phyloP scores from a whole-genome alignment of 2,113 vertebrate species.

The Camelus dromedarius region DNA sequence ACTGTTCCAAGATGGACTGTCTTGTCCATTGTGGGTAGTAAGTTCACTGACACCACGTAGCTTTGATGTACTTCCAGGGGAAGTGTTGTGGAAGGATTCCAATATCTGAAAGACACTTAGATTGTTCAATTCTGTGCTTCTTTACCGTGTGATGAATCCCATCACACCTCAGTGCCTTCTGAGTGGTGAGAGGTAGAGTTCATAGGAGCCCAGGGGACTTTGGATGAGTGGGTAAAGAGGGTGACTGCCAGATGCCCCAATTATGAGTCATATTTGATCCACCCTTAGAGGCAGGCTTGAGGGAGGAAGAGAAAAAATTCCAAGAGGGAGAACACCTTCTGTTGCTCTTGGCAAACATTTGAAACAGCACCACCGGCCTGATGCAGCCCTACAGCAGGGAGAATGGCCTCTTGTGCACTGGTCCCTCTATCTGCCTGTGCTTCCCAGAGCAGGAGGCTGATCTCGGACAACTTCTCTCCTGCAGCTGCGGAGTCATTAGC shows the following conservation, averaged over 20 bases:
- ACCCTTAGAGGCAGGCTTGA: background rate
- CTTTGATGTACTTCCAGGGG: background rate
- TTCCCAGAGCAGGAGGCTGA: background rate
- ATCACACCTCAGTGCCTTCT: background rate
- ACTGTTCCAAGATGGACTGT: background rate
- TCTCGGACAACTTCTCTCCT: background rate
- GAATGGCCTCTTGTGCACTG: no score
- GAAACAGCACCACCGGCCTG: background rate
- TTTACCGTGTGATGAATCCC: background rate
- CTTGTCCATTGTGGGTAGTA: background rate
- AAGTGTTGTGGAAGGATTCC: background rate
- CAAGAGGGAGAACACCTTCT: slow-evolving; percentile 50
- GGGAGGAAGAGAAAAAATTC: background rate
- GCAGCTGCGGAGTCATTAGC: background rate
- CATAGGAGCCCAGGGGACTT: background rate
- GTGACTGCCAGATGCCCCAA: background rate
- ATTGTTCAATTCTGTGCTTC: background rate
- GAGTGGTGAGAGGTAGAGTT: background rate
- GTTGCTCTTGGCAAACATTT: slow-evolving; percentile 54
- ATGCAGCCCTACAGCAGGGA: background rate
- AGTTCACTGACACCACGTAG: background rate
- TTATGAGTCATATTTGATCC: background rate
- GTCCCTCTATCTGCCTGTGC: background rate
- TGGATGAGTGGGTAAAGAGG: background rate
- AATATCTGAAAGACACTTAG: background rate